phyloP scores from a whole-genome alignment of 2,113 vertebrate species.

The Euleptes europaea region DNA sequence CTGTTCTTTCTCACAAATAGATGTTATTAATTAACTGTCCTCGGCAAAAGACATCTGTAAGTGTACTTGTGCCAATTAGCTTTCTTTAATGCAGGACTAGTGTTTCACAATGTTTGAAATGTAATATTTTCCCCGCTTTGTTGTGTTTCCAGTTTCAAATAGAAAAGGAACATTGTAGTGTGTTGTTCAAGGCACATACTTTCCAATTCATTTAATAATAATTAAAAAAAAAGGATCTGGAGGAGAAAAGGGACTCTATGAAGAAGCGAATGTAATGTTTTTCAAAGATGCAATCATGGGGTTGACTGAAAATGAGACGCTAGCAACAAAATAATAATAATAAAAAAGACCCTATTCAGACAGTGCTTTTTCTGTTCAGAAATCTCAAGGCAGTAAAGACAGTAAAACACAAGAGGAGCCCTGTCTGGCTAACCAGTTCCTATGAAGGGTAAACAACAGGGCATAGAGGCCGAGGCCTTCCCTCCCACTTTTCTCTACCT shows the following conservation, averaged over 20 bases:
- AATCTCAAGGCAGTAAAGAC: slow-evolving; percentile 42
- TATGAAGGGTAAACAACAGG: no score
- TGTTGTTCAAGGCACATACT: slow-evolving; percentile 35
- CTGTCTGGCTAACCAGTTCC: background rate
- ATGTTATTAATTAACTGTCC: slow-evolving; percentile 69
- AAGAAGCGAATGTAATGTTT: slow-evolving; percentile 59
- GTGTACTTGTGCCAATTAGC: slow-evolving; percentile 68
- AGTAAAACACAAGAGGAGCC: no score
- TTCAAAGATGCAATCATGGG: background rate
- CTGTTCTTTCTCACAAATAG: slow-evolving; percentile 36
- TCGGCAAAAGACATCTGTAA: slow-evolving; percentile 70
- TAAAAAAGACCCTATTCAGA: background rate
- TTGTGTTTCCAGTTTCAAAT: slow-evolving; percentile 72
- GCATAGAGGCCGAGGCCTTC: no score
- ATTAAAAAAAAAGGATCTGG: slow-evolving; percentile 47
- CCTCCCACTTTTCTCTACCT: no score
- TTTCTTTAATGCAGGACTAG: slow-evolving; percentile 68
- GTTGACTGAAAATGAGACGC: background rate
- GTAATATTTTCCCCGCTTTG: slow-evolving; percentile 66
- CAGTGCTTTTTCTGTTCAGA: slow-evolving; percentile 25
- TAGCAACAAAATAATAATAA: background rate
- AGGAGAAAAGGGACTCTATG: slow-evolving; percentile 41
- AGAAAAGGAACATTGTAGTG: slow-evolving; percentile 32
- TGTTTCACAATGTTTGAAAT: slow-evolving; percentile 72
- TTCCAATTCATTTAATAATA: slow-evolving; percentile 68